Percentiles rank a stretch among this genome's conserved stretches.
phyloP scores from a whole-genome alignment of 2,888 invertebrate species.

The Xylophagus ater region DNA sequence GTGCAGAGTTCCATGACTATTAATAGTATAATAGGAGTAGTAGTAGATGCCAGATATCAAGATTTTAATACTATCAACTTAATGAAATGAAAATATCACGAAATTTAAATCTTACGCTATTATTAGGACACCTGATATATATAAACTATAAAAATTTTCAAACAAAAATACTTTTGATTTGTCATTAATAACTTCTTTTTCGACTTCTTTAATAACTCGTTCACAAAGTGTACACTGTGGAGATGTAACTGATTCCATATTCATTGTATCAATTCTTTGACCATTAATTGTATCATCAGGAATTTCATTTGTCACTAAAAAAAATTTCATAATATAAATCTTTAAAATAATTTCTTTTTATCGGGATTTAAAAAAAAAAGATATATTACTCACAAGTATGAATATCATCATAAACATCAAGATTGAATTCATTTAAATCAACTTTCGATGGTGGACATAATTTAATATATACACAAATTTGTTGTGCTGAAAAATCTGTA shows the following conservation, averaged over 20 bases:
- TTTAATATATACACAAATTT: conserved; percentile 67
- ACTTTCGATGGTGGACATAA: conserved; percentile 48
- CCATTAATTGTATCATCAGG: conserved; percentile 50
- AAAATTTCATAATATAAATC: conserved; percentile 19
- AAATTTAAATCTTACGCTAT: too few species aligned
- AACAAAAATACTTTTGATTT: conserved; percentile 28
- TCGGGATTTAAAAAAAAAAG: too few species aligned
- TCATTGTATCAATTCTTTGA: conserved; percentile 27
- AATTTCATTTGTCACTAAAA: conserved; percentile 59
- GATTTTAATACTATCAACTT: too few species aligned
- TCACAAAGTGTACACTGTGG: conserved; percentile 34
- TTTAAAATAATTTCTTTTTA: too few species aligned
- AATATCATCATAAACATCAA: conserved; percentile 17
- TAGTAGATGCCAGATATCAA: too few species aligned
- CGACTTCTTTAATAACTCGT: conserved; percentile 29
- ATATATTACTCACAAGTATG: background rate
- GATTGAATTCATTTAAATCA: conserved; percentile 14
- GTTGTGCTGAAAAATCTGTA: conserved; percentile 60
- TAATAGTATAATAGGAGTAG: too few species aligned
- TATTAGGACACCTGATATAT: too few species aligned
- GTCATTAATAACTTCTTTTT: conserved; percentile 31
- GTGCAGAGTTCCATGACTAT: too few species aligned
- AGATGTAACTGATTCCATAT: conserved; percentile 18
- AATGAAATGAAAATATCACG: too few species aligned
- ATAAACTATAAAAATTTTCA: too few species aligned